Evolutionary conservation across 2,797 vertebrate species (phyloP), one percentile per base, ranked within the genome.

Genomic region (Premnoplex brunnescens): DNA sequence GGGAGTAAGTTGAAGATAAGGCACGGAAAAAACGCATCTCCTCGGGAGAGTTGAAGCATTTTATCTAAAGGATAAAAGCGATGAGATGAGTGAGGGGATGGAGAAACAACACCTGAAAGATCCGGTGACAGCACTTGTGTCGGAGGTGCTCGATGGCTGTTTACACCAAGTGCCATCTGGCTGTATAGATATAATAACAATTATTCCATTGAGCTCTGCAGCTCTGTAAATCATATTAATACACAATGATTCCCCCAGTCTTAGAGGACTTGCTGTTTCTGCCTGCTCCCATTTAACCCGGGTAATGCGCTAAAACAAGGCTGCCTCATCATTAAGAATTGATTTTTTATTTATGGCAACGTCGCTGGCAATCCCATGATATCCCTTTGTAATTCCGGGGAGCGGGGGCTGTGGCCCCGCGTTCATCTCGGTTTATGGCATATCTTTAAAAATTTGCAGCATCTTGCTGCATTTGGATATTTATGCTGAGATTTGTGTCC

Each of bases 341-440:
- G 98, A 98, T 98, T 98, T 98, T 97, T 98, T 97, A 98, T 98
- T 98, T 98, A 98, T 97, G 97, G 69, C 96, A 49, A 60, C 68
- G 95, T 96, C 95, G 94, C 96, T 85, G 80, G 95, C 98, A 97
- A 93, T 96, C 97, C 97, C 97, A 90, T 86, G 97, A 96, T 94
- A 96, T 97, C 96, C 95, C 95, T 96, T 96, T 90, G 97, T 86
- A 91, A 97, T 96, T 95, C 97, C 85, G 86, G 86, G 73, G 81
- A 92, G 91, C 54, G 66, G 96, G 85, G 96, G 79, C 93, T 55
- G 92, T 81, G 15, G 36, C 75, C 95, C 62, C 6, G 58, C 39
- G 37, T 96, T 97, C 92, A 96, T 96, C 97, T 97, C 96, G 14
- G 89, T 97, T 97, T 97, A 97, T 96, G 96, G 97, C 95, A 12